Conservation (phyloP, 2,888 invertebrate genomes). For the Patella pellucida region DNA sequence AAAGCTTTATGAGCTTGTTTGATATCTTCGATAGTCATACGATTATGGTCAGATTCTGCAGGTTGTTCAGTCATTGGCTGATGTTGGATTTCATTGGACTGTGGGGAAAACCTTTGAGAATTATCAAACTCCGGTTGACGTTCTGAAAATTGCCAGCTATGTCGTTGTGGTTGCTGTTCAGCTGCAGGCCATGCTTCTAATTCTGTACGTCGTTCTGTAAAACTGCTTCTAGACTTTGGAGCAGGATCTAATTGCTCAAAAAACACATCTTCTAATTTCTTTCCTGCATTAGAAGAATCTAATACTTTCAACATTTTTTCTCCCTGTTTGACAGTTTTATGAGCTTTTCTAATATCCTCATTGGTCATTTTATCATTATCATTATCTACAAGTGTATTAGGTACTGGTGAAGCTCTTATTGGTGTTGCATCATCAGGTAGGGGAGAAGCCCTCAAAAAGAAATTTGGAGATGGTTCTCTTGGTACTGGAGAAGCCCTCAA, state of each 20-base stretch:
- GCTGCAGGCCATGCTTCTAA: no score
- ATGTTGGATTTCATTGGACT: neutral
- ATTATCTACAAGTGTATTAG: neutral
- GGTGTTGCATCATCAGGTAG: neutral
- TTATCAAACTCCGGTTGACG: neutral
- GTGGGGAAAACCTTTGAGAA: neutral
- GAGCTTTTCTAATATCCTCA: constrained; percentile 1
- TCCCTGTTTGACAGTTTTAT: constrained; percentile 1
- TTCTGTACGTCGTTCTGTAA: neutral
- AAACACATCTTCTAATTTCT: neutral
- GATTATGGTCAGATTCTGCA: neutral
- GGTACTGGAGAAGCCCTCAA: neutral
- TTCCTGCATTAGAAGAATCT: neutral
- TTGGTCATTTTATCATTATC: neutral
- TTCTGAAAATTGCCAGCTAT: neutral
- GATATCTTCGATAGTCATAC: neutral
- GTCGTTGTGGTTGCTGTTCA: neutral
- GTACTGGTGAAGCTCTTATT: neutral
- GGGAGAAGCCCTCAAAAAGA: neutral
- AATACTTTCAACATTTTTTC: neutral
- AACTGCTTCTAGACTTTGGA: neutral
- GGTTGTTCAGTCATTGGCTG: neutral
- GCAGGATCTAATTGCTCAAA: neutral
- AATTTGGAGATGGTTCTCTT: neutral
- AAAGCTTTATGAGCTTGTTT: neutral